A percentile compares a stretch with the other conserved stretches of the same genome.
Evolutionary conservation across 2,888 invertebrate genomes (phyloP).

Genomic region (Ganaspis brasiliensis): DNA sequence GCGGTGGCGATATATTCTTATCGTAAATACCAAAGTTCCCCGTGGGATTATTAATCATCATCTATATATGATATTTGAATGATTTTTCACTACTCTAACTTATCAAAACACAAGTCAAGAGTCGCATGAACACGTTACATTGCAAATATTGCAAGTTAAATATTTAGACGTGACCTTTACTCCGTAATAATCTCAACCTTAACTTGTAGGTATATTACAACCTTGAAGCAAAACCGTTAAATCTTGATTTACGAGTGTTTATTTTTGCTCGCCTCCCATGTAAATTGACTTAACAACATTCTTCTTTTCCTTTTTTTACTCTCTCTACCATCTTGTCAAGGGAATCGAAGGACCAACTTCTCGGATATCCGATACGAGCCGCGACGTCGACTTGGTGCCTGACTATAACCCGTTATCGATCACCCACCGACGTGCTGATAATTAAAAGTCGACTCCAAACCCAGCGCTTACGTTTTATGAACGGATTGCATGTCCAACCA

Average conservation of each 20-base stretch:
- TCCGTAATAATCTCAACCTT: neutral
- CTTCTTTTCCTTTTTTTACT: neutral
- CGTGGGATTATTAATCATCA: no score
- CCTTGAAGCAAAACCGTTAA: slow-evolving; percentile 5
- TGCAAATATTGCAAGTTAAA: neutral
- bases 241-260: slow-evolving; percentile 40
- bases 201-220: slow-evolving; percentile 11
- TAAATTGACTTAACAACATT: slow-evolving; percentile 28
- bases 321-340: neutral
- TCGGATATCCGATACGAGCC: slow-evolving; percentile 56
- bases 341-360: slow-evolving; percentile 22
- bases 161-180: slow-evolving; percentile 6
- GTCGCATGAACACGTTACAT: no score
- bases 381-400: slow-evolving; percentile 37
- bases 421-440: slow-evolving; percentile 64
- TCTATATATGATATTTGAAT: no score
- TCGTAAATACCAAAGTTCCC: no score
- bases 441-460: slow-evolving; percentile 61
- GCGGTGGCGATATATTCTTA: no score
- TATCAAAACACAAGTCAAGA: no score
- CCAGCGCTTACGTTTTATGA: slow-evolving; percentile 66
- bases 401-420: slow-evolving; percentile 61
- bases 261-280: slow-evolving; percentile 12
- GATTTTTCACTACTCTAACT: no score
- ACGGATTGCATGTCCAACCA: slow-evolving; percentile 73